Conservation (phyloP, 2,888 invertebrate genomes). For the Allophyes oxyacanthae region DNA sequence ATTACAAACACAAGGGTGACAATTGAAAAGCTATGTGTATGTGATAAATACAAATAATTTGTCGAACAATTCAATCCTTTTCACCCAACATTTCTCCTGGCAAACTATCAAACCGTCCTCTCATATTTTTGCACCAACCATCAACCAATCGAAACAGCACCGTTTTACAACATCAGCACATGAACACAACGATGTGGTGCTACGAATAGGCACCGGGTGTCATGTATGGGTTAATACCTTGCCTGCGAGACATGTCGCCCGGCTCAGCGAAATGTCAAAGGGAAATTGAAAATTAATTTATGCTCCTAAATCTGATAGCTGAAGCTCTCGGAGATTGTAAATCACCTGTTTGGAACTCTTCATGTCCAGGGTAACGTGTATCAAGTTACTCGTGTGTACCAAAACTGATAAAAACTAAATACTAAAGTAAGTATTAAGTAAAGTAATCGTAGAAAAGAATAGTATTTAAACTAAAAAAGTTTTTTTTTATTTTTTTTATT, state of each 20-base stretch:
- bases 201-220: slow-evolving; percentile 74
- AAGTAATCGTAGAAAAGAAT: no score
- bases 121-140: slow-evolving; percentile 8
- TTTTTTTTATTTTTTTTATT: no score
- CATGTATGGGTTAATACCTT: slow-evolving; percentile 84
- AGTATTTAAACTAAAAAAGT: no score
- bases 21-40: no score
- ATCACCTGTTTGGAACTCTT: slow-evolving; percentile 68
- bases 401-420: no score
- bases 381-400: not conserved
- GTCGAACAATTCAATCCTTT: no score
- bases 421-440: no score
- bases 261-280: slow-evolving; percentile 88
- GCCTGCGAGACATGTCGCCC: slow-evolving; percentile 81
- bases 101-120: not conserved
- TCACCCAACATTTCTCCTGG: no score
- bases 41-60: no score
- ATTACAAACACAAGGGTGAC: no score
- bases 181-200: slow-evolving; percentile 63
- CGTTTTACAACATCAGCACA: slow-evolving; percentile 27
- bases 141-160: slow-evolving; percentile 1
- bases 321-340: slow-evolving; percentile 73
- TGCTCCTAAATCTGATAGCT: slow-evolving; percentile 80
- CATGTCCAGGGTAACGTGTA: slow-evolving; percentile 26
- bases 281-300: slow-evolving; percentile 89